phyloP scores from a whole-genome alignment of 2,888 invertebrate genomes.

The Willowsia nigromaculata region DNA sequence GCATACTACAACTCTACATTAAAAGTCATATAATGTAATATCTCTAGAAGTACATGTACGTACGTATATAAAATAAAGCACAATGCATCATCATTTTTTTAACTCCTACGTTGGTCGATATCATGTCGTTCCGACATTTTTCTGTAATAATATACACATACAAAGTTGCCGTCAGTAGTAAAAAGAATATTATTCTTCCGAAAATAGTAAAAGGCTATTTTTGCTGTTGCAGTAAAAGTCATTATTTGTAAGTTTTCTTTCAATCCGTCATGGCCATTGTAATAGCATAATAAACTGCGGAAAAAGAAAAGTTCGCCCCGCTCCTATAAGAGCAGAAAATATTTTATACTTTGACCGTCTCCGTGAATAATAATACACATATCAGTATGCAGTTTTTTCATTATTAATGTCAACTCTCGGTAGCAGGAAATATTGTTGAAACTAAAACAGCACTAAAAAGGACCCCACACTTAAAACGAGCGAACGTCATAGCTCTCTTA shows the following conservation, averaged over 20 bases:
- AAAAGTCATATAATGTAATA: too few relatives aligned
- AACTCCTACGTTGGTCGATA: too few relatives aligned
- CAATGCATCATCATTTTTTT: too few relatives aligned
- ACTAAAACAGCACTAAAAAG: background rate
- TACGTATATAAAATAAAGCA: too few relatives aligned
- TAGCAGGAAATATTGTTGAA: background rate
- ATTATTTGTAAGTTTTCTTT: slow-evolving; percentile 19
- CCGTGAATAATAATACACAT: background rate
- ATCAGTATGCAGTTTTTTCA: background rate
- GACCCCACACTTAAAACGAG: background rate
- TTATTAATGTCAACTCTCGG: slow-evolving; percentile 10
- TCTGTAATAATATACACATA: background rate
- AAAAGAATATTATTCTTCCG: background rate
- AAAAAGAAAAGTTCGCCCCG: background rate
- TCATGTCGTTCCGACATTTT: background rate
- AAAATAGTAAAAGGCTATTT: background rate
- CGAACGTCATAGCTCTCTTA: background rate
- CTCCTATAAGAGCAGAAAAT: background rate
- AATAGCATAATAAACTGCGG: background rate
- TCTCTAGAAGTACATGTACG: too few relatives aligned
- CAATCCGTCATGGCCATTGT: background rate
- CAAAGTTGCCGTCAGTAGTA: background rate
- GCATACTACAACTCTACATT: too few relatives aligned
- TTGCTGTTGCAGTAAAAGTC: slow-evolving; percentile 30
- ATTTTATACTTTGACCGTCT: background rate